Evolutionary conservation across 1,140 invertebrate species (phyloP).

Genomic region (Tetragnatha versicolor): DNA sequence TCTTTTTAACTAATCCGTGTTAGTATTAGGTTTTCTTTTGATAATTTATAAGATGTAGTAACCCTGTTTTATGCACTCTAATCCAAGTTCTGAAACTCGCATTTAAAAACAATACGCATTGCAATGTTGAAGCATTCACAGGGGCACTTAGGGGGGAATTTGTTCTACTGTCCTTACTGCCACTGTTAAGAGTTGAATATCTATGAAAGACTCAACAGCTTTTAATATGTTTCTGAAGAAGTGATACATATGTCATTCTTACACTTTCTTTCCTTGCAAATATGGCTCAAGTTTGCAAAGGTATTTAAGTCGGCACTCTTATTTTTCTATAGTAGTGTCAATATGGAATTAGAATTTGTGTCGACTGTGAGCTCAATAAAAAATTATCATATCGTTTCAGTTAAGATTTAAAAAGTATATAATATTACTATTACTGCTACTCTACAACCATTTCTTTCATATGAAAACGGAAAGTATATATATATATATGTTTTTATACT

Average conservation of each 20-base stretch:
- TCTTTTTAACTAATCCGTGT: too few relatives aligned
- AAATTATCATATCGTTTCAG: slow-evolving; percentile 42
- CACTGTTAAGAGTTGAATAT: slow-evolving; percentile 35
- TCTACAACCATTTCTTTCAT: too few relatives aligned
- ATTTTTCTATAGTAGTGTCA: slow-evolving; percentile 40
- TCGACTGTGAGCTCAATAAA: slow-evolving; percentile 38
- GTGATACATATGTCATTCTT: slow-evolving; percentile 36
- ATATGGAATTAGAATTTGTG: slow-evolving; percentile 42
- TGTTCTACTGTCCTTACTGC: slow-evolving; percentile 33
- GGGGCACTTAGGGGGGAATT: slow-evolving; percentile 8
- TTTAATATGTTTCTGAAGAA: slow-evolving; percentile 35
- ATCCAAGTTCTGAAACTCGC: too few relatives aligned
- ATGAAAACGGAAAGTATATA: background rate
- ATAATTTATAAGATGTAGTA: too few relatives aligned
- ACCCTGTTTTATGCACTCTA: too few relatives aligned
- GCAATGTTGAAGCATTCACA: slow-evolving; percentile 34
- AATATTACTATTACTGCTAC: slow-evolving; percentile 15
- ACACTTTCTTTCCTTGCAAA: slow-evolving; percentile 34
- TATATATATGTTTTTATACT: slow-evolving; percentile 36
- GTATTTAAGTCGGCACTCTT: slow-evolving; percentile 35
- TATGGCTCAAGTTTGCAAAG: slow-evolving; percentile 34
- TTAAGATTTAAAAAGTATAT: slow-evolving; percentile 8
- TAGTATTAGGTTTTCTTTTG: too few relatives aligned
- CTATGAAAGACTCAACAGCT: slow-evolving; percentile 30
- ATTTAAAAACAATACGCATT: too few relatives aligned